These are phyloP conservation scores for Euura saliciscinereae DNA, from an alignment of 1,140 invertebrate species.

Conservation along the genomic window DNA sequence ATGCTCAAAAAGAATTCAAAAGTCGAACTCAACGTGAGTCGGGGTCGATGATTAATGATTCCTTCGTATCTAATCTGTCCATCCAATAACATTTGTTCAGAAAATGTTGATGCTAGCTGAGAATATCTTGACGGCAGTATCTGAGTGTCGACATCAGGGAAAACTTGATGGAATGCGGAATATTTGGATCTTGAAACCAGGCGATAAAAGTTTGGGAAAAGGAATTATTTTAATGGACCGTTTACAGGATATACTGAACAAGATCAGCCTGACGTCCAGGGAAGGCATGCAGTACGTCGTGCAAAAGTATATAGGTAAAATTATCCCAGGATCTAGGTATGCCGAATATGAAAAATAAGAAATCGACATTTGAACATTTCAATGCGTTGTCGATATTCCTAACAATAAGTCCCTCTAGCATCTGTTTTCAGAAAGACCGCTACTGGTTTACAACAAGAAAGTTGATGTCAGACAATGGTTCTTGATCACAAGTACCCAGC, in stretches of 20 bases:
- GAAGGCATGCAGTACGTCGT: constrained; percentile 63
- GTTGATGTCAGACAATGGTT: constrained; percentile 68
- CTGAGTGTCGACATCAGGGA: constrained; percentile 60
- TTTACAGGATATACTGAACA: constrained; percentile 62
- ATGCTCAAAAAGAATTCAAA: constrained; percentile 44
- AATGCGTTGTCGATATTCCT: not conserved
- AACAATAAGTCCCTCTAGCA: constrained; percentile 2
- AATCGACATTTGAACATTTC: constrained; percentile 12
- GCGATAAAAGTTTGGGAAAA: constrained; percentile 66
- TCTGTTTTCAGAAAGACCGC: constrained; percentile 51
- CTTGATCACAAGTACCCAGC: constrained; percentile 68
- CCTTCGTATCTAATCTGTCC: not conserved
- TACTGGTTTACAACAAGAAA: constrained; percentile 66
- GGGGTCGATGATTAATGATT: not conserved
- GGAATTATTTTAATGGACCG: constrained; percentile 65
- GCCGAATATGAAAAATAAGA: not conserved
- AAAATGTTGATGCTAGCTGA: constrained; percentile 59
- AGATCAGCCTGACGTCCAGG: constrained; percentile 28
- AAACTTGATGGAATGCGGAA: constrained; percentile 60
- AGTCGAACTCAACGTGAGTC: constrained; percentile 43
- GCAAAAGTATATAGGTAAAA: constrained; percentile 69
- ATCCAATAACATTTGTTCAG: constrained; percentile 35
- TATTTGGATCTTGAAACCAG: constrained; percentile 72
- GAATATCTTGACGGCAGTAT: constrained; percentile 61
- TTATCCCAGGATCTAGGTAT: not conserved